Base-by-base conservation (phyloP, 2,888 invertebrate species). In the Plebejus argus region DNA sequence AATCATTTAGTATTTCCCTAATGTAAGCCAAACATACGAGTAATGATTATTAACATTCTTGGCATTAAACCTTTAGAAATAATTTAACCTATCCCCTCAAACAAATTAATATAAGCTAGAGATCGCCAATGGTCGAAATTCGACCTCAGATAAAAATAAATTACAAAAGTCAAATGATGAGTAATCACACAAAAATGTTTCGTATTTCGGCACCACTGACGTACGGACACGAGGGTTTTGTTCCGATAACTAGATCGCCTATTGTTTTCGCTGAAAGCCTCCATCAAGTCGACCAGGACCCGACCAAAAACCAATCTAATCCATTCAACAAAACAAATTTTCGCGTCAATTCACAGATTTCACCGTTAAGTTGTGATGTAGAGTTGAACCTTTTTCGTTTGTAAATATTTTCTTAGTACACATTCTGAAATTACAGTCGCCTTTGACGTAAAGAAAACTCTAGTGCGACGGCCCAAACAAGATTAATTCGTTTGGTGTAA, bases 281-380 rank as follows among this genome's bases (percentile, higher is more conserved):
- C 18, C 61, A 61, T 61, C 23, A 61, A 61, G 12, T 61, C 23
- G 12, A 61, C 61, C 61, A 61, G 20, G 15, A 33, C 28, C 28
- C 7, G 28, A 33, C 66, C 66, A 66, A 66, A 66, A 66, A 66
- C 33, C 61, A 61, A 61, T 61, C 23, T 33, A 33, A 66, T 66
- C 18, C 15, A 66, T 66, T 66, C 15, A 39, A 71, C 20, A 71
- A 70, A 77, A 76, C 77, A 75, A 76, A 77, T 61, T 76, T 71
- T 45, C 39, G 12, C 72, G n/a, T 72, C 45, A 18, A 74, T 74
- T 49, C 49, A 20, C 23, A 74, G 18, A 74, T 3, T 23, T 72
- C 15, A 53, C 28, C 5, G 15, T 49, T 23, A 18, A 78, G n/a
- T 58, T 77, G 77, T 76, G 70, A 77, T 56, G 58, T 74, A 28